Conservation (phyloP, 1,140 invertebrate species). For the Dryas iulia region DNA sequence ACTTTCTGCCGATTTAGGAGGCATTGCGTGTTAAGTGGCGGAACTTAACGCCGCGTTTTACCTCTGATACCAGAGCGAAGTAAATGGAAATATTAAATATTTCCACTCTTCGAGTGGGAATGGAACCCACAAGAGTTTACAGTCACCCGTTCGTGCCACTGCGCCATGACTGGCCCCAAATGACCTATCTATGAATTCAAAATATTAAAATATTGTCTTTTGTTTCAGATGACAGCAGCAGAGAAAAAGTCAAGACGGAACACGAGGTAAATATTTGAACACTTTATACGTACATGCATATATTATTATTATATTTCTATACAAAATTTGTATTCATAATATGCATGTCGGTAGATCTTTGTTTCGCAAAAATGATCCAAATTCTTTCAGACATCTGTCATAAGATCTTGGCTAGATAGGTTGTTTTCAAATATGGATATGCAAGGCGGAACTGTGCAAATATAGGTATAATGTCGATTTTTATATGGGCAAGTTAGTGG, state of each 20-base stretch:
- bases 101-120: too few species aligned
- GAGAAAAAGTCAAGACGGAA: conserved; percentile 64
- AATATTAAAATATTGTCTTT: conserved; percentile 11
- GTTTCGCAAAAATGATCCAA: not conserved
- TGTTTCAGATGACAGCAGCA: conserved; percentile 73
- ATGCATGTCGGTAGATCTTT: not conserved
- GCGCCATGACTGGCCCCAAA: too few species aligned
- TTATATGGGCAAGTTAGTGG: not conserved
- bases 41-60: too few species aligned
- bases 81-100: too few species aligned
- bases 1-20: too few species aligned
- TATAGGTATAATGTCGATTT: not conserved
- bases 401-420: not conserved
- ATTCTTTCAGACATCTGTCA: not conserved
- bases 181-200: too few species aligned
- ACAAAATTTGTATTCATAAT: not conserved
- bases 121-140: too few species aligned
- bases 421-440: not conserved
- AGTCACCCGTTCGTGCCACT: too few species aligned
- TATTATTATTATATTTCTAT: too few species aligned
- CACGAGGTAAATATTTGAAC: conserved; percentile 51
- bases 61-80: too few species aligned
- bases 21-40: too few species aligned
- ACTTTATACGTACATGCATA: not conserved
- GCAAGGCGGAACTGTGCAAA: conserved; percentile 4